These are phyloP conservation scores for Tanytarsus gracilentus DNA, from an alignment of 2,888 invertebrate genomes.

Conservation along the genomic window DNA sequence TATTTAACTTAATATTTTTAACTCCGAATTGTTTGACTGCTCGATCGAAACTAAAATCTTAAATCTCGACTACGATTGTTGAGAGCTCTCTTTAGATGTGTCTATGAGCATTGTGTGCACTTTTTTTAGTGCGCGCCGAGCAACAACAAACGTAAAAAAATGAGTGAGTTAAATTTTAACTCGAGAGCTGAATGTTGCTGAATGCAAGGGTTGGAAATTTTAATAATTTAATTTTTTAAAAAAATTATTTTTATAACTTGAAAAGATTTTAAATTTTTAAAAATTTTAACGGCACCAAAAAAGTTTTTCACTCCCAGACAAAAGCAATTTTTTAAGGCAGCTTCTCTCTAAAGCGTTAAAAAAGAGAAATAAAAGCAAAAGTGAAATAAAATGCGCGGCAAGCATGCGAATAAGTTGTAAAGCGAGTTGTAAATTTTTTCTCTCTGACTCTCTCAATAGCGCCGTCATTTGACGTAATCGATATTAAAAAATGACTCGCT, in stretches of 20 bases:
- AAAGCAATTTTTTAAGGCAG: no score
- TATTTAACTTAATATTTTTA: neutral
- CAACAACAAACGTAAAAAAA: no score
- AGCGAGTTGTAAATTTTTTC: slow-evolving; percentile 2
- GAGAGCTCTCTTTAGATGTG: no score
- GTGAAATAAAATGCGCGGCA: slow-evolving; percentile 10
- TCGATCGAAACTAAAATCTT: slow-evolving; percentile 13
- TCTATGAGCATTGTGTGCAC: neutral
- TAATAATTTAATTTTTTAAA: no score
- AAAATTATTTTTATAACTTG: no score
- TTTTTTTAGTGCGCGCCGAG: neutral
- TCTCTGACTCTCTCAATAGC: neutral
- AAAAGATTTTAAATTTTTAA: no score
- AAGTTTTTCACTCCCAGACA: no score
- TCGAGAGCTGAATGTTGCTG: no score
- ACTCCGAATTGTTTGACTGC: slow-evolving; percentile 5
- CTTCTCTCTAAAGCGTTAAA: neutral
- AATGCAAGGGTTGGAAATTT: no score
- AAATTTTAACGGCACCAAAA: no score
- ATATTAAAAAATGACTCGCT: no score
- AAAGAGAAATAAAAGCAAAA: slow-evolving; percentile 5
- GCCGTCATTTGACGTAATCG: slow-evolving; percentile 15
- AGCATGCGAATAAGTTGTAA: neutral
- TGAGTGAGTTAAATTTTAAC: no score
- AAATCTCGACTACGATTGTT: neutral